Conservation (phyloP, 2,888 invertebrate genomes). For the Ophion costatus region DNA sequence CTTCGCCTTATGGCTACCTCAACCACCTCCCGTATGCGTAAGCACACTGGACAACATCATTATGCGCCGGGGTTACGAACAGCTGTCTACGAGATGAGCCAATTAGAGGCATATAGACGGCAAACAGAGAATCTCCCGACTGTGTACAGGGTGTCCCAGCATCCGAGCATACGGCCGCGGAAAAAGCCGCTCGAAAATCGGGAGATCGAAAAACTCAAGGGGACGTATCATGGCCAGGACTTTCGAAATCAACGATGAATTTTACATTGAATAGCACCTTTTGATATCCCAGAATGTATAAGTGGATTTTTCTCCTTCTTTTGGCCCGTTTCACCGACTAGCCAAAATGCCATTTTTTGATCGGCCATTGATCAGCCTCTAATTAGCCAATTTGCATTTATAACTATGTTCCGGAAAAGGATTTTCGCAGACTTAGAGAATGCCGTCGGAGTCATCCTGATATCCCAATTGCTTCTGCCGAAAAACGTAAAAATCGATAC, state of each 20-base stretch:
- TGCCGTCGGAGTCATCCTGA: neutral
- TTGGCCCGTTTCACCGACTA: neutral
- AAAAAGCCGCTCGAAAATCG: neutral
- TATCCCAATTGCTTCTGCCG: neutral
- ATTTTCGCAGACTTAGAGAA: neutral
- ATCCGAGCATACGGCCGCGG: neutral
- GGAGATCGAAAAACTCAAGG: neutral
- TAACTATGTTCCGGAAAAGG: neutral
- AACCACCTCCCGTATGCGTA: conserved; percentile 25
- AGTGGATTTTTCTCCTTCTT: neutral
- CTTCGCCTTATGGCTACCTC: conserved; percentile 49
- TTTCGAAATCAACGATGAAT: neutral
- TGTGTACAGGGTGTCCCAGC: conserved; percentile 20
- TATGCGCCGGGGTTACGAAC: conserved; percentile 63
- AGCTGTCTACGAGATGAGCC: conserved; percentile 67
- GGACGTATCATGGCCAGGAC: neutral
- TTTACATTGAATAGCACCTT: neutral
- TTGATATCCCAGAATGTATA: neutral
- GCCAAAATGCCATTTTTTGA: neutral
- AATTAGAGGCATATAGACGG: conserved; percentile 58
- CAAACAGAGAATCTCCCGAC: conserved; percentile 30
- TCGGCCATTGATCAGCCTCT: neutral
- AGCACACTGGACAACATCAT: conserved; percentile 60
- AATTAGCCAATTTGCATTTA: neutral
- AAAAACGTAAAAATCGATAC: neutral